Evolutionary conservation across 64 coral and sea anemone genomes (phyloP).

Genomic region (Pocillopora damicornis): DNA sequence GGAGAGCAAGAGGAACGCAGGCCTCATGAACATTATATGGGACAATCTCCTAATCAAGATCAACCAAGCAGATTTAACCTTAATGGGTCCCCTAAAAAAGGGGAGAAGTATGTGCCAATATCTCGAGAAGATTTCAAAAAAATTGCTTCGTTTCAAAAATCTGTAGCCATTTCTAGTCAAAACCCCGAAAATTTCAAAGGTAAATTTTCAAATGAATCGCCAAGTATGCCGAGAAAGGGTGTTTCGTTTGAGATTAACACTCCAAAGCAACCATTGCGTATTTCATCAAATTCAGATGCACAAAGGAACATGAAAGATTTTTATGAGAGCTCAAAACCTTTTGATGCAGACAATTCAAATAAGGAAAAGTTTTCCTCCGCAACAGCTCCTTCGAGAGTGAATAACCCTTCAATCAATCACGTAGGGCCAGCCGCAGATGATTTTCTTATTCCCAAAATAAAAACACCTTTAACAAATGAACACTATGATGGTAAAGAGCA

Average conservation of each 20-base stretch:
- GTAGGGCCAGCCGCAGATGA: not conserved
- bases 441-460: not conserved
- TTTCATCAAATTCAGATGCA: not conserved
- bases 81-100: not conserved
- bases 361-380: not conserved
- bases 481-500: not conserved
- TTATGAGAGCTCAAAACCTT: not conserved
- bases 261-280: not conserved
- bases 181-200: not conserved
- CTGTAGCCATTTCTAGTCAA: not conserved
- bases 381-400: not conserved
- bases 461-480: not conserved
- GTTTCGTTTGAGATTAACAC: not conserved
- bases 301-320: not conserved
- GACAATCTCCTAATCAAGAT: not conserved
- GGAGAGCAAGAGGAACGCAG: not conserved
- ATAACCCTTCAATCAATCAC: not conserved
- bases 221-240: not conserved
- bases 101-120: not conserved
- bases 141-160: conserved; percentile 7
- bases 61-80: not conserved
- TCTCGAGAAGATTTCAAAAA: conserved; percentile 10
- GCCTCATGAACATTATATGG: not conserved
- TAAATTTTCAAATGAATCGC: not conserved
- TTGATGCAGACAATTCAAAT: not conserved